These are phyloP conservation scores for Acromyrmex charruanus DNA, from an alignment of 1,140 invertebrate genomes.

Conservation along the genomic window DNA sequence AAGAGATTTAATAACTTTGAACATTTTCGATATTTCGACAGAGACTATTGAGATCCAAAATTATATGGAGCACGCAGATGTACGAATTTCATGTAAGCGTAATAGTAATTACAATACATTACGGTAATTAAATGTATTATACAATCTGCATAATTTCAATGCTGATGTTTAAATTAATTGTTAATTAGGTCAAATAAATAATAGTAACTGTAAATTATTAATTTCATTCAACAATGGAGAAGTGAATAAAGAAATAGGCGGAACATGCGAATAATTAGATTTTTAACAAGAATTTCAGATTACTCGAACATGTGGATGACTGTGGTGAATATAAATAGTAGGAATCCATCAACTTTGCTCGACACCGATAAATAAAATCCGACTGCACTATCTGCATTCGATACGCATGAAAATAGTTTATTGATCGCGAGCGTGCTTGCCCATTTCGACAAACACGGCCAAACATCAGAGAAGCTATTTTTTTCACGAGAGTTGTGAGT, in stretches of 20 bases:
- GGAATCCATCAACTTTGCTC: not conserved
- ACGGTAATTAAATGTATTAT: not conserved
- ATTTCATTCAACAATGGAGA: not conserved
- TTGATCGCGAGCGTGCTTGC: conserved; percentile 43
- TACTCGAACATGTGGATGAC: not conserved
- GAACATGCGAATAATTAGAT: conserved; percentile 6
- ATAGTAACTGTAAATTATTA: conserved; percentile 9
- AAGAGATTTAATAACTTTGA: conserved; percentile 42
- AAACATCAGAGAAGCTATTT: conserved; percentile 55
- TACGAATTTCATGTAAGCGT: not conserved
- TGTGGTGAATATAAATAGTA: conserved; percentile 24
- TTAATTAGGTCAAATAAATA: conserved; percentile 2
- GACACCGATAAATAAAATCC: conserved; percentile 53
- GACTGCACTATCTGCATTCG: conserved; percentile 44
- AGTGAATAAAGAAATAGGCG: not conserved
- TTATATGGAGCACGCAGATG: not conserved
- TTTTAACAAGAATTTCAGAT: conserved; percentile 29
- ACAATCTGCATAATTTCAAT: conserved; percentile 20
- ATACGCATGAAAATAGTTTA: conserved; percentile 62
- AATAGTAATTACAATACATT: not conserved
- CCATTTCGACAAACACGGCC: conserved; percentile 47
- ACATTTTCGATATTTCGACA: not conserved
- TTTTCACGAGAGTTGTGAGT: conserved; percentile 46
- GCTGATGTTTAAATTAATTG: conserved; percentile 4
- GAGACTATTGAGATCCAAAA: not conserved